Percentiles rank a stretch among this genome's conserved stretches.
phyloP scores from a whole-genome alignment of 2,113 vertebrate genomes.

The Hippotragus niger region DNA sequence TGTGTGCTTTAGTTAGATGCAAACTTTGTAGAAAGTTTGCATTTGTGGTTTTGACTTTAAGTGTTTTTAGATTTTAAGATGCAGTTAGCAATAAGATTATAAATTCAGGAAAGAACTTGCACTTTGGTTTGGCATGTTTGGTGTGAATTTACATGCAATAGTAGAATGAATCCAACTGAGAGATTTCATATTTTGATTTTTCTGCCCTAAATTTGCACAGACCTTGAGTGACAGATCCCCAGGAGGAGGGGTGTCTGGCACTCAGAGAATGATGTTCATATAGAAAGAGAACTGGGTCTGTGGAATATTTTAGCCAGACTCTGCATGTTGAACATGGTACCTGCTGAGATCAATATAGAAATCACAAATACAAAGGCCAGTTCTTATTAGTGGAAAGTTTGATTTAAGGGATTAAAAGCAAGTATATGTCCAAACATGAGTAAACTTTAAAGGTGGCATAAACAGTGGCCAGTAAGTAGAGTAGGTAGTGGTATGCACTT shows the following conservation, averaged over 20 bases:
- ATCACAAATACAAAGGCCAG: background rate
- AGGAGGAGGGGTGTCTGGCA: background rate
- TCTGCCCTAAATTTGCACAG: background rate
- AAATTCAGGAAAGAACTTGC: conserved; percentile 12
- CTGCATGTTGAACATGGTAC: background rate
- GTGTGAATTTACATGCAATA: conserved; percentile 4
- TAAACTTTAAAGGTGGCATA: background rate
- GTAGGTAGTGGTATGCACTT: background rate
- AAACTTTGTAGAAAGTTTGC: background rate
- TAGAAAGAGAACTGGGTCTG: background rate
- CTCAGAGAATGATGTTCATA: background rate
- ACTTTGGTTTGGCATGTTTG: background rate
- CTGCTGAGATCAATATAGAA: background rate
- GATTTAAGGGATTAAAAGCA: background rate
- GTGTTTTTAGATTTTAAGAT: conserved; percentile 12
- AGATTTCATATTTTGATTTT: conserved; percentile 48
- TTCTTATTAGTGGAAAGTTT: background rate
- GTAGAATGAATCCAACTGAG: conserved; percentile 1
- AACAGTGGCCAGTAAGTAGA: background rate
- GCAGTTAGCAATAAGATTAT: background rate
- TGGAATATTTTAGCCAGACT: conserved; percentile 7
- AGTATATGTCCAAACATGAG: background rate
- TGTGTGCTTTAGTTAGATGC: background rate
- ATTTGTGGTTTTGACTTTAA: background rate
- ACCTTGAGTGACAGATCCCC: background rate